Conservation (phyloP, 2,888 invertebrate species). For the Dorcus hopei region DNA sequence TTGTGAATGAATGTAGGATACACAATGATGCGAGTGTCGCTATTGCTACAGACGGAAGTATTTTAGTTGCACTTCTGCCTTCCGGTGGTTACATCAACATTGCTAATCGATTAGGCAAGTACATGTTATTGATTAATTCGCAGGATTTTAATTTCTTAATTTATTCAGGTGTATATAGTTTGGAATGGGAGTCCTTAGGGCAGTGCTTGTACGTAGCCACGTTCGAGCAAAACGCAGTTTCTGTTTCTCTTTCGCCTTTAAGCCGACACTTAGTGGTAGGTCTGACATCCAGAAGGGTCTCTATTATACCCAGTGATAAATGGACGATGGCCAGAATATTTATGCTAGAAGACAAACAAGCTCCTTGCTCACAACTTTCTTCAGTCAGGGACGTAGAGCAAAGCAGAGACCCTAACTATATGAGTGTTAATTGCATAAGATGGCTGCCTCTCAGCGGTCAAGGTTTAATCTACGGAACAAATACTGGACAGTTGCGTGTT, state of each 20-base stretch:
- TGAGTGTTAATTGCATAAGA: slow-evolving; percentile 78
- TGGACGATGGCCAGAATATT: slow-evolving; percentile 51
- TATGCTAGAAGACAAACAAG: slow-evolving; percentile 43
- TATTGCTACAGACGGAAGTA: slow-evolving; percentile 74
- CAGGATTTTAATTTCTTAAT: too few relatives aligned
- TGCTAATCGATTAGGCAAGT: slow-evolving; percentile 68
- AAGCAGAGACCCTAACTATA: slow-evolving; percentile 61
- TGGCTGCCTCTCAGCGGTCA: slow-evolving; percentile 83
- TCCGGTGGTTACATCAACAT: slow-evolving; percentile 65
- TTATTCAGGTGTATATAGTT: slow-evolving; percentile 69
- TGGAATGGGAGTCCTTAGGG: slow-evolving; percentile 71
- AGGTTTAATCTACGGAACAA: slow-evolving; percentile 82
- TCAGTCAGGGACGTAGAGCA: slow-evolving; percentile 66
- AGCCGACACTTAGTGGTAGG: slow-evolving; percentile 78
- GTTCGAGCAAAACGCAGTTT: slow-evolving; percentile 77
- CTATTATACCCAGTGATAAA: slow-evolving; percentile 56
- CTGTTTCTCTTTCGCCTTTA: slow-evolving; percentile 80
- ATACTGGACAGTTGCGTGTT: slow-evolving; percentile 75
- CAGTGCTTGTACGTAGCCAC: slow-evolving; percentile 75
- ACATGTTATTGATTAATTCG: neutral
- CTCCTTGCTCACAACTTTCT: slow-evolving; percentile 42
- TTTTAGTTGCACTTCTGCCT: slow-evolving; percentile 73
- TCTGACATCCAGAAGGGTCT: slow-evolving; percentile 64
- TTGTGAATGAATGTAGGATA: slow-evolving; percentile 77
- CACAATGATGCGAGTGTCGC: slow-evolving; percentile 86